Percentiles rank a stretch among this genome's conserved stretches.
Evolutionary conservation across 1,140 invertebrate species (phyloP).

Genomic region (Chironomus tepperi): DNA sequence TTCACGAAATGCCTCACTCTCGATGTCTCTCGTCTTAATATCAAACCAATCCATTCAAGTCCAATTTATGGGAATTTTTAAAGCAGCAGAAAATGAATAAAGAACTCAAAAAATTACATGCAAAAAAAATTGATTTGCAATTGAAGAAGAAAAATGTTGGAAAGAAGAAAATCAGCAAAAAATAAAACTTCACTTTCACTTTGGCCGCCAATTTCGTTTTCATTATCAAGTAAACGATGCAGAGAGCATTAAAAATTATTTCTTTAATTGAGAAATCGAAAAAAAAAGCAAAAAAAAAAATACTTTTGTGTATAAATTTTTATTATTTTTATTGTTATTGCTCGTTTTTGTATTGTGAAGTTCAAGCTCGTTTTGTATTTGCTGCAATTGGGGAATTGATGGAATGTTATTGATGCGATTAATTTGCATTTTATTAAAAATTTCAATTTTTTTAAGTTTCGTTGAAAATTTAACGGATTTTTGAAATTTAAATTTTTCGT

Average conservation of each 20-base stretch:
- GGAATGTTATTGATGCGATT: no score
- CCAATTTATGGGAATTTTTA: no score
- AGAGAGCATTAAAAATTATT: slow-evolving; percentile 16
- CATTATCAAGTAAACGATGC: slow-evolving; percentile 21
- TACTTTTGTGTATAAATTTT: not conserved
- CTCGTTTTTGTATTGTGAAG: not conserved
- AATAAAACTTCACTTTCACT: not conserved
- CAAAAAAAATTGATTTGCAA: no score
- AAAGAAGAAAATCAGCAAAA: not conserved
- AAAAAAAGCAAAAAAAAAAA: not conserved
- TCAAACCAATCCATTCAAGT: no score
- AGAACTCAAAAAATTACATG: no score
- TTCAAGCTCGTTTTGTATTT: not conserved
- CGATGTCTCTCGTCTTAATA: no score
- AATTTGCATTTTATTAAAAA: no score
- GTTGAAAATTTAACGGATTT: no score
- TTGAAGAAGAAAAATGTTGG: not conserved
- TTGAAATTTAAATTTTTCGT: no score
- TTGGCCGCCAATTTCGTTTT: slow-evolving; percentile 21
- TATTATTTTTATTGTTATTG: not conserved
- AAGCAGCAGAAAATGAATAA: no score
- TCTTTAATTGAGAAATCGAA: slow-evolving; percentile 20
- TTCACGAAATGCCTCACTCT: no score
- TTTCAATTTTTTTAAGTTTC: no score
- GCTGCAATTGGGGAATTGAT: not conserved